These are phyloP conservation scores for Rhodinocichla rosea DNA, from an alignment of 2,113 vertebrate species.

Conservation along the genomic window DNA sequence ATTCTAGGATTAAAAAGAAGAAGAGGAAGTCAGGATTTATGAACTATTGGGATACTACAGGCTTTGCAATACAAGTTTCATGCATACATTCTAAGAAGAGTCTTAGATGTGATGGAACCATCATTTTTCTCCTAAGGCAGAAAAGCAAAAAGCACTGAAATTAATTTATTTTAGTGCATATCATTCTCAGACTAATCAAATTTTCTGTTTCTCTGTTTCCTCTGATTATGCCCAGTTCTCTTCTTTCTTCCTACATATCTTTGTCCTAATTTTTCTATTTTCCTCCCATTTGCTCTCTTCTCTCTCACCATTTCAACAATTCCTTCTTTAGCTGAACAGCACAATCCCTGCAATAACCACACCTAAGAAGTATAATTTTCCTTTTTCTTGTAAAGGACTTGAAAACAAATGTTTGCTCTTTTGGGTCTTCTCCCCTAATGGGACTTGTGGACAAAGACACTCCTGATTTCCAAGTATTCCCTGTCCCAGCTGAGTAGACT, in stretches of 20 bases:
- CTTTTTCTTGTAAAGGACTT: background rate
- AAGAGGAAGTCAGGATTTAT: background rate
- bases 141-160: background rate
- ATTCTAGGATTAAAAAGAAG: background rate
- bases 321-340: background rate
- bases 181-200: background rate
- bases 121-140: background rate
- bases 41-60: background rate
- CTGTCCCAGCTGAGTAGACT: background rate
- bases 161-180: background rate
- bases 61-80: background rate
- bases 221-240: background rate
- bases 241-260: background rate
- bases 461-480: background rate
- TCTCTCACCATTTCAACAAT: background rate
- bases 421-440: background rate
- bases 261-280: background rate
- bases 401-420: background rate
- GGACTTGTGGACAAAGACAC: background rate
- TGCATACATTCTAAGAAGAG: background rate
- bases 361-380: background rate
- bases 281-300: background rate
- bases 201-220: background rate
- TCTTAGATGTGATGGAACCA: background rate
- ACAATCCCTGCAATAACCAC: background rate